These are phyloP conservation scores for Drosophila maculinotata DNA, from an alignment of 2,888 invertebrate species.

Conservation along the genomic window DNA sequence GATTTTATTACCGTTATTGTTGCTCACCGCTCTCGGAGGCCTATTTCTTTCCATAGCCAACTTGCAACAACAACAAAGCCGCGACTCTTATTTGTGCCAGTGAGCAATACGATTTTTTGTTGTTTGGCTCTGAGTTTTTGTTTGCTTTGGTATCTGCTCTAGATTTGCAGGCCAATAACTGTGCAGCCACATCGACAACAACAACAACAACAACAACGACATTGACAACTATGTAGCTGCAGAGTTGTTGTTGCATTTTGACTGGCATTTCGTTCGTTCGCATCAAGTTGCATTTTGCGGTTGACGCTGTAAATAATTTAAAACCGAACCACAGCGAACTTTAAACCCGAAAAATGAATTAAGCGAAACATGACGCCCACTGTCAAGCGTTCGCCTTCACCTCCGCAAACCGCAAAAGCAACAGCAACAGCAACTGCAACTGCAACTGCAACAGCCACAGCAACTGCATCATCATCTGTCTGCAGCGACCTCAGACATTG, in stretches of 20 bases:
- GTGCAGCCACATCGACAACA: conserved; percentile 16
- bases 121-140: conserved; percentile 13
- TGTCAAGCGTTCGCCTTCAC: conserved; percentile 8
- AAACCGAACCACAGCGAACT: conserved; percentile 9
- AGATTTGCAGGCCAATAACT: conserved; percentile 44
- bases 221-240: conserved; percentile 16
- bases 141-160: conserved; percentile 9
- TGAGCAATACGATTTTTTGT: conserved; percentile 14
- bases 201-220: not conserved
- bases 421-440: conserved; percentile 12
- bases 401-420: not conserved
- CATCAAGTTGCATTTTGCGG: conserved; percentile 34
- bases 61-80: conserved; percentile 14
- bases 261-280: conserved; percentile 1
- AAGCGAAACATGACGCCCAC: conserved; percentile 49
- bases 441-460: conserved; percentile 6
- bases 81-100: conserved; percentile 18
- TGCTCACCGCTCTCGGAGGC: conserved; percentile 15
- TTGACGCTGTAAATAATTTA: conserved; percentile 46
- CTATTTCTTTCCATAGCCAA: conserved; percentile 16
- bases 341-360: conserved; percentile 41
- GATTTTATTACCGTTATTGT: conserved; percentile 23
- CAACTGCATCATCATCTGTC: conserved; percentile 28
- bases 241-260: conserved; percentile 26
- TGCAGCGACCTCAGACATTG: conserved; percentile 73